phyloP scores from a whole-genome alignment of 1,140 invertebrate genomes.

The Drosophila dunni region DNA sequence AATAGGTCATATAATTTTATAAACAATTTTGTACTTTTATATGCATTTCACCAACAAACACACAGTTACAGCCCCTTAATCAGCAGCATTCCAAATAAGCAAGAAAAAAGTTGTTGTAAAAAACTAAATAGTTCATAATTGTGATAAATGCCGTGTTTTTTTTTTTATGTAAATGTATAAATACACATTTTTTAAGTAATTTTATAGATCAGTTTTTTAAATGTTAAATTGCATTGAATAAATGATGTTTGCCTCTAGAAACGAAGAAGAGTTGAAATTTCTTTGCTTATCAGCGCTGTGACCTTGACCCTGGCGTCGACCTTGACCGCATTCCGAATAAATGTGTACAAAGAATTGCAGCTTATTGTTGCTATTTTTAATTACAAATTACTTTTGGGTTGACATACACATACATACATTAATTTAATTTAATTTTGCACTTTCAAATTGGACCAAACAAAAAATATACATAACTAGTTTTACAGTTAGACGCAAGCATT shows the following conservation, averaged over 20 bases:
- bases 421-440: slow-evolving; percentile 50
- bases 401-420: slow-evolving; percentile 56
- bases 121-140: slow-evolving; percentile 69
- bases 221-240: slow-evolving; percentile 78
- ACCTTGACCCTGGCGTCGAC: slow-evolving; percentile 25
- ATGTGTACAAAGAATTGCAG: slow-evolving; percentile 9
- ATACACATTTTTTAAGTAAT: slow-evolving; percentile 49
- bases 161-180: slow-evolving; percentile 47
- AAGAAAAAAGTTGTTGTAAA: slow-evolving; percentile 37
- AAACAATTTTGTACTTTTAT: slow-evolving; percentile 79
- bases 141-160: slow-evolving; percentile 73
- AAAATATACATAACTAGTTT: slow-evolving; percentile 62
- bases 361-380: slow-evolving; percentile 47
- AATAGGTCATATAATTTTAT: slow-evolving; percentile 19
- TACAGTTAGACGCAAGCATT: slow-evolving; percentile 45
- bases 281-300: slow-evolving; percentile 12
- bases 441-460: slow-evolving; percentile 51
- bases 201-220: slow-evolving; percentile 64
- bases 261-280: neutral
- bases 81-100: slow-evolving; percentile 58
- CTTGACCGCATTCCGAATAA: neutral
- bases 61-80: slow-evolving; percentile 27
- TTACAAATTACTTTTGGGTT: slow-evolving; percentile 74
- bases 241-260: slow-evolving; percentile 75
- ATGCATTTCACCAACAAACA: slow-evolving; percentile 12